Conservation (phyloP, 2,113 vertebrate species). For the Burhinus bistriatus region DNA sequence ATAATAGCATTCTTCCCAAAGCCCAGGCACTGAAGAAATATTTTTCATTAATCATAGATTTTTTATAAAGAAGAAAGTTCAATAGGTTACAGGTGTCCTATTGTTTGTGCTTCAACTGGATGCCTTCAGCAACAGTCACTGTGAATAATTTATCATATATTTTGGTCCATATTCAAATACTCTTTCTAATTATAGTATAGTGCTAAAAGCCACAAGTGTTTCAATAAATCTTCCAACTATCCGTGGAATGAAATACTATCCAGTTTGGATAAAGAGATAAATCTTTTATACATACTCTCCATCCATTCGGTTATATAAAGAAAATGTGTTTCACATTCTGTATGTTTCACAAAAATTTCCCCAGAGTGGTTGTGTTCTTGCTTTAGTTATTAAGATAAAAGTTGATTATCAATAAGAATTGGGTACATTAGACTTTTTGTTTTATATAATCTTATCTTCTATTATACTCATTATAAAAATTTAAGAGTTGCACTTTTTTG, state of each 20-base stretch:
- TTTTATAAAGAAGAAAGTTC: background rate
- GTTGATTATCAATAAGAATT: background rate
- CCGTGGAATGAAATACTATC: background rate
- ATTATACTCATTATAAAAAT: background rate
- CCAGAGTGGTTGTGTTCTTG: background rate
- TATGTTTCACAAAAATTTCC: background rate
- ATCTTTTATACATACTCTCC: background rate
- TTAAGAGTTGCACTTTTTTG: too few species aligned
- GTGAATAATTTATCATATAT: background rate
- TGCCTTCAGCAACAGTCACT: background rate
- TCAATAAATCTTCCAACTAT: background rate
- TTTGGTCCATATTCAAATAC: background rate
- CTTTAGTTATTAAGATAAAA: background rate
- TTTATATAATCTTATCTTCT: background rate
- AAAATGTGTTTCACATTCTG: background rate
- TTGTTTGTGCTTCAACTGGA: background rate
- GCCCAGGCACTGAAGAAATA: background rate
- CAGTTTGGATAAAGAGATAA: background rate
- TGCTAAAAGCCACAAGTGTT: background rate
- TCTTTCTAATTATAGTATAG: background rate
- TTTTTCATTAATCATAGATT: background rate
- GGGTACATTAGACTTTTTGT: background rate
- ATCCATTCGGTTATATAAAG: background rate
- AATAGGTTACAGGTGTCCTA: background rate
- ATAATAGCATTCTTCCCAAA: background rate